Evolutionary conservation across 1,140 invertebrate species (phyloP), one percentile per base, ranked within the genome.

Genomic region (Atta colombica): DNA sequence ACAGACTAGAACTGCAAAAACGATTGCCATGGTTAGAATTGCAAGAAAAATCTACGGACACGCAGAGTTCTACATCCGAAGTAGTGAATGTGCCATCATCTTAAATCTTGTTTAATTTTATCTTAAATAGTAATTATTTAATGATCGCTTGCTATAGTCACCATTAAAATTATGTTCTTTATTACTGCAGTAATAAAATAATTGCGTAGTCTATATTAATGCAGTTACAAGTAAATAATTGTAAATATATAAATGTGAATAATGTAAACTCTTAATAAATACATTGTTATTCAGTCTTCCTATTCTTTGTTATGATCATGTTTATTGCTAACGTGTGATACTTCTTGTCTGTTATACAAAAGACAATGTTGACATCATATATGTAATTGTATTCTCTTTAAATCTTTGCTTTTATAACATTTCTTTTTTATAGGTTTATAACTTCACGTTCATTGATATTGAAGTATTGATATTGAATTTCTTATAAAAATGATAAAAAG

Each of bases 21-120:
- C 93, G 95, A 80, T 88, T 95, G 88, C 95, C 95, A 2, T 95
- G 95, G 95, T 39, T 95, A 35, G 94, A 95, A 78, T 71, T 95
- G 10, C 94, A 95, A 87, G 95, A 95, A 82, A 94, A 94, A 60
- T 75, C 93, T 16, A 28, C 89, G 7, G 92, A 95, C 10, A 82
- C 90, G 25, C 90, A 87, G 74, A 95, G 94, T 74, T 94, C 94
- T 12, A 94, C 92, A 6, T 94, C 94, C 16, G 95, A 95, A 90
- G 91, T 91, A 55, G 92, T 93, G 10, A 94, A 87, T 82, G 14
- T 91, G 77, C 80, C 91, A n/a, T 71, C 94, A 66, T 90, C 93
- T 3, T 88, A 74, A 81, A 49, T 58, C 10, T 58, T 14, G 28
- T 18, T 25, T n/a, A 18, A 60, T 39, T 39, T 35, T 39, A 51